Evolutionary conservation across 2,888 invertebrate species (phyloP).

Genomic region (Oxytorus armatus): DNA sequence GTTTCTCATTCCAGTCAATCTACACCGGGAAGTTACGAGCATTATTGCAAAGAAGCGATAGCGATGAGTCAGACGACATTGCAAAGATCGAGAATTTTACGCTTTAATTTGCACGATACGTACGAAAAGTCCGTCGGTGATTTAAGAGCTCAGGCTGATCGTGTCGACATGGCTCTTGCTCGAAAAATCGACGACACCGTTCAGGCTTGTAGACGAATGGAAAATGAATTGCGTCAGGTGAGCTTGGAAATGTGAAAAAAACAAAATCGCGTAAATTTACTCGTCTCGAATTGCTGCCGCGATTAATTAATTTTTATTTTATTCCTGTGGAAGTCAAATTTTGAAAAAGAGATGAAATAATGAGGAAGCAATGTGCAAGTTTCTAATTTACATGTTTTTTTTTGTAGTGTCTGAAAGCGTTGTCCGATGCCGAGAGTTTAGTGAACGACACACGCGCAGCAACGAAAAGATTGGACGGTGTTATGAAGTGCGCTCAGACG

Average conservation of each 20-base stretch:
- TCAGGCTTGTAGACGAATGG: conserved; percentile 63
- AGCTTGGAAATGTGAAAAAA: too few species aligned
- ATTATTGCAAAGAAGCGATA: conserved; percentile 85
- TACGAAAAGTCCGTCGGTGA: conserved; percentile 85
- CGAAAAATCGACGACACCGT: conserved; percentile 81
- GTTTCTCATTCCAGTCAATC: conserved; percentile 83
- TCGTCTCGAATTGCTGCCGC: too few species aligned
- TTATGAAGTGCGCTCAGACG: conserved; percentile 70
- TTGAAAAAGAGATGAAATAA: background rate
- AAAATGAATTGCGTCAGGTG: conserved; percentile 66
- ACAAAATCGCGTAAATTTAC: too few species aligned
- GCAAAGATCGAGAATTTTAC: conserved; percentile 84
- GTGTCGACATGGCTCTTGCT: conserved; percentile 85
- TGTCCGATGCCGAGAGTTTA: conserved; percentile 62
- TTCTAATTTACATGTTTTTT: conserved; percentile 24
- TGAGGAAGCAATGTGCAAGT: background rate
- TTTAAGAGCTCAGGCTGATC: conserved; percentile 85
- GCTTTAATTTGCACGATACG: conserved; percentile 82
- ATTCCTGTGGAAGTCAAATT: background rate
- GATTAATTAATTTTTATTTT: too few species aligned
- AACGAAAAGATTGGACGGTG: conserved; percentile 66
- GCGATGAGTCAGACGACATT: conserved; percentile 85
- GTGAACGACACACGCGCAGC: conserved; percentile 57
- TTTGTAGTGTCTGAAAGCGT: conserved; percentile 64
- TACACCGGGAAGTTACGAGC: conserved; percentile 86